phyloP scores from a whole-genome alignment of 92 coral and sea anemone genomes.

The Porites rus region DNA sequence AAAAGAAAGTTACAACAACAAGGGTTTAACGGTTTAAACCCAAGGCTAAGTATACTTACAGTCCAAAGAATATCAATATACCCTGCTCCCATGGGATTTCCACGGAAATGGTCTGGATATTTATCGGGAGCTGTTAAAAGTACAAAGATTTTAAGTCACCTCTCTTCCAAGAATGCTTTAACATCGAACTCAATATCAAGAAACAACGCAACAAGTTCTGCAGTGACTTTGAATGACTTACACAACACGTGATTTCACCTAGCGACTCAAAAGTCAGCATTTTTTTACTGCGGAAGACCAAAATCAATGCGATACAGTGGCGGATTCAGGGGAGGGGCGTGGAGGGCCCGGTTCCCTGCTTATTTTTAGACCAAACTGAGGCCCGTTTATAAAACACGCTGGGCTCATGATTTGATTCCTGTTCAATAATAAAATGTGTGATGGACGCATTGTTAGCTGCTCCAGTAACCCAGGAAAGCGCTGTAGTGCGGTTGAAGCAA shows the following conservation, averaged over 20 bases:
- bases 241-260: too few relatives aligned
- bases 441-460: constrained; percentile 70
- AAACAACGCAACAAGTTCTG: too few relatives aligned
- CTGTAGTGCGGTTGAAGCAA: constrained; percentile 65
- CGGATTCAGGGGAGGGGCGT: constrained; percentile 18
- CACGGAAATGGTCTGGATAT: constrained; percentile 71
- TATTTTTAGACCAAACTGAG: constrained; percentile 24
- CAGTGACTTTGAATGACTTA: too few relatives aligned
- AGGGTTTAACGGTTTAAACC: too few relatives aligned
- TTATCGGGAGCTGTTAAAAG: constrained; percentile 52
- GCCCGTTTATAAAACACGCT: constrained; percentile 56
- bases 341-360: too few relatives aligned
- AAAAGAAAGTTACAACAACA: too few relatives aligned
- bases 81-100: constrained; percentile 67
- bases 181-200: too few relatives aligned
- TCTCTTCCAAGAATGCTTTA: too few relatives aligned
- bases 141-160: not conserved
- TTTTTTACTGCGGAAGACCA: too few relatives aligned
- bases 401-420: constrained; percentile 60
- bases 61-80: constrained; percentile 81
- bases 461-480: constrained; percentile 70
- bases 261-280: too few relatives aligned
- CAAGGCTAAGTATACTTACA: constrained; percentile 10
- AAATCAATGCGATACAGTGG: not conserved
- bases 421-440: constrained; percentile 79